A percentile compares a stretch with the other conserved stretches of the same genome.
Conservation (phyloP, 2,888 invertebrate species). For the Vesta saturnalis region DNA sequence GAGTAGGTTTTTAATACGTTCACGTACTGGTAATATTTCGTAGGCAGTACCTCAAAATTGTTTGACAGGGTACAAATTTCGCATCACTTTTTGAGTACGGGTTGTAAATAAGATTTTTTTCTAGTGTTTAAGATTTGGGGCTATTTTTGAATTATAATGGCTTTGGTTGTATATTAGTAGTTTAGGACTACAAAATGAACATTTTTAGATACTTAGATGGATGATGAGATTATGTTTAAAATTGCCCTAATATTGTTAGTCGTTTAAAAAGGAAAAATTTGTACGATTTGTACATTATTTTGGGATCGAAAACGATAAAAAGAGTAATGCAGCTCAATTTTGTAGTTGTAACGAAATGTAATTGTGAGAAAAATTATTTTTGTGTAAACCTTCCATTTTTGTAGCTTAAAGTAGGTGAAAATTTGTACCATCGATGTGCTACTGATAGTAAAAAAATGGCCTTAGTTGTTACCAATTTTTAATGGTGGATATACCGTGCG, state of each 20-base stretch:
- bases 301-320: neutral
- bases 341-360: neutral
- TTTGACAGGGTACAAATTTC: neutral
- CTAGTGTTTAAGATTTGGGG: conserved; percentile 8
- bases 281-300: neutral
- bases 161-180: too few species aligned
- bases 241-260: conserved; percentile 10
- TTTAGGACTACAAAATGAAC: too few species aligned
- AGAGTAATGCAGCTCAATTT: conserved; percentile 6
- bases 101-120: neutral
- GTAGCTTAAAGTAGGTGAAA: neutral
- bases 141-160: conserved; percentile 13
- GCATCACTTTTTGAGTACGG: conserved; percentile 4
- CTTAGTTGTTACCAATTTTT: neutral
- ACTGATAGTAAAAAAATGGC: neutral
- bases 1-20: neutral
- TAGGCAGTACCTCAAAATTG: too few species aligned
- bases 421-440: conserved; percentile 2
- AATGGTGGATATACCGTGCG: too few species aligned
- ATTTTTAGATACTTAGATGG: conserved; percentile 11
- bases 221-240: conserved; percentile 8
- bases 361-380: neutral
- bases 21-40: neutral
- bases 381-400: conserved; percentile 9
- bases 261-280: neutral